phyloP scores from a whole-genome alignment of 2,113 vertebrate genomes.

The Chloropsis cyanopogon region DNA sequence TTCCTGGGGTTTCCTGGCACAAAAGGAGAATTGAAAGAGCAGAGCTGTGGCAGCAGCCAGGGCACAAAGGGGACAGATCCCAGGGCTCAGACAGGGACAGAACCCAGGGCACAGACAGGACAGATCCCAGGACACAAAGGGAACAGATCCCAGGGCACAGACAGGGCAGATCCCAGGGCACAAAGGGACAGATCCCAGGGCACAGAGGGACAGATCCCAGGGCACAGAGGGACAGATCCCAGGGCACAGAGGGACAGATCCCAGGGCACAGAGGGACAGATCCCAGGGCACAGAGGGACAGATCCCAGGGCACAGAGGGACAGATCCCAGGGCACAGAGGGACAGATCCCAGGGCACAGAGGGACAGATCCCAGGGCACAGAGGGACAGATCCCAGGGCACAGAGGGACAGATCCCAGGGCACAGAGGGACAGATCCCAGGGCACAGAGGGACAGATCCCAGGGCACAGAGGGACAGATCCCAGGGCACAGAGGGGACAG shows the following conservation, averaged over 20 bases:
- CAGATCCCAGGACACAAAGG: too few relatives aligned
- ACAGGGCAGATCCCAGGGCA: not conserved
- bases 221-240: too few relatives aligned
- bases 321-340: too few relatives aligned
- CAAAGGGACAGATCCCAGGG: not conserved
- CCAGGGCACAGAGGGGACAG: not conserved
- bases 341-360: not conserved
- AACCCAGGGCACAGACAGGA: too few relatives aligned
- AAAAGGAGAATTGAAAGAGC: rapidly evolving
- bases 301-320: too few relatives aligned
- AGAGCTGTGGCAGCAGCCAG: rapidly evolving
- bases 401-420: too few relatives aligned
- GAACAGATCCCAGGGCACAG: too few relatives aligned
- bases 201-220: not conserved
- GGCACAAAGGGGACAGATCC: not conserved
- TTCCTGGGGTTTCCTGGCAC: not conserved
- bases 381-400: not conserved
- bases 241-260: too few relatives aligned
- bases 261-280: not conserved
- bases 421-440: too few relatives aligned
- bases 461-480: not conserved
- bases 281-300: not conserved
- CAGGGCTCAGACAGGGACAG: too few relatives aligned
- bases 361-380: not conserved
- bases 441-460: not conserved